These are phyloP conservation scores for Spheniscus mendiculus DNA, from an alignment of 2,113 vertebrate genomes.

Conservation along the genomic window DNA sequence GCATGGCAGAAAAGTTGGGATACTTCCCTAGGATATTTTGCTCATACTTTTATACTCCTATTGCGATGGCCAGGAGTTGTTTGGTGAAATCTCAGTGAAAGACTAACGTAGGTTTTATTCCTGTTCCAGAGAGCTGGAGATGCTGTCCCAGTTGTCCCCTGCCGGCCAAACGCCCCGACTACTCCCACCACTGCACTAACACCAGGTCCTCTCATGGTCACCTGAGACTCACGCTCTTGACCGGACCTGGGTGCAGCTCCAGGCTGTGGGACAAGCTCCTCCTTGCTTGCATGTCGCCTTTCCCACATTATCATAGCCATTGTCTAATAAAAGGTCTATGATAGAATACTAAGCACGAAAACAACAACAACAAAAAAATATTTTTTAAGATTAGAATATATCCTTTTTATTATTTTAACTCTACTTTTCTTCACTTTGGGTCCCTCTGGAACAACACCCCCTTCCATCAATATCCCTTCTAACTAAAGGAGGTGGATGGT, in stretches of 20 bases:
- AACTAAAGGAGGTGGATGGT: background rate
- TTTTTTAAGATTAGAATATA: background rate
- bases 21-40: background rate
- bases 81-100: background rate
- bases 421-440: background rate
- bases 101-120: background rate
- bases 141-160: background rate
- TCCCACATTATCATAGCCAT: background rate
- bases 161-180: background rate
- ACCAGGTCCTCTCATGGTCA: background rate
- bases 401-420: background rate
- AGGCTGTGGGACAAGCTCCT: background rate
- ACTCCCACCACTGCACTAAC: background rate
- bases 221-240: fast-evolving
- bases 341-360: background rate
- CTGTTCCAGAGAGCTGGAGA: background rate
- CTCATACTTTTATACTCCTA: background rate
- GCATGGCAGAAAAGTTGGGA: background rate
- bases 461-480: background rate
- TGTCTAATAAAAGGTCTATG: background rate
- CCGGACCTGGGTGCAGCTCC: background rate
- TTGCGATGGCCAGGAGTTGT: background rate
- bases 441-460: background rate
- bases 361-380: background rate
- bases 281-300: fast-evolving